A percentile compares a stretch with the other conserved stretches of the same genome.
Conservation (phyloP, 1,140 invertebrate species). For the Philotrypesis tridentata region DNA sequence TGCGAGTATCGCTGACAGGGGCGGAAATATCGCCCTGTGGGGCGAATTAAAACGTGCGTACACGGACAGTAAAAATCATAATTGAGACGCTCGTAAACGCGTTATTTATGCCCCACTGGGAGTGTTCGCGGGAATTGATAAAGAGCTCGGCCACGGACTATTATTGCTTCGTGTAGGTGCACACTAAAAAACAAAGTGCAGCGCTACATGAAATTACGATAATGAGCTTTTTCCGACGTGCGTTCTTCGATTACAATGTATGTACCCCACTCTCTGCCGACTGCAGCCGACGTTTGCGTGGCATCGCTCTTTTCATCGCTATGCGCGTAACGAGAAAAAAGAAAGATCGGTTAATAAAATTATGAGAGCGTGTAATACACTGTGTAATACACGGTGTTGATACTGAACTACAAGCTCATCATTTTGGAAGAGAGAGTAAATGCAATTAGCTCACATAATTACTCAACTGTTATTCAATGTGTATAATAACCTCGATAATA, state of each 20-base stretch:
- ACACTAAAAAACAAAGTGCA: not conserved
- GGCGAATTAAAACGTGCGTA: not conserved
- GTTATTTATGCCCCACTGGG: not conserved
- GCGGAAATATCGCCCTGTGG: not conserved
- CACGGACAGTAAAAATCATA: not conserved
- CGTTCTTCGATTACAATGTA: too few relatives aligned
- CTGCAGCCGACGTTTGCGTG: not conserved
- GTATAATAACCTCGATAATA: too few relatives aligned
- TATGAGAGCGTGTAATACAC: too few relatives aligned
- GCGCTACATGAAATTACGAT: not conserved
- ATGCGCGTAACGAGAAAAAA: too few relatives aligned
- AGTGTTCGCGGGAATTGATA: not conserved
- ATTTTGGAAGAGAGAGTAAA: too few relatives aligned
- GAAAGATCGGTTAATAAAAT: too few relatives aligned
- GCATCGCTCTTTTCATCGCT: too few relatives aligned
- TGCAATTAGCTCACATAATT: too few relatives aligned
- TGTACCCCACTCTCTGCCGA: not conserved
- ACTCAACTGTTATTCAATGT: too few relatives aligned
- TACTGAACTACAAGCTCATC: too few relatives aligned
- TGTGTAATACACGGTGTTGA: too few relatives aligned
- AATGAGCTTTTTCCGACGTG: not conserved
- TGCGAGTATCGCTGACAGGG: not conserved
- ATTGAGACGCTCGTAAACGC: conserved; percentile 4
- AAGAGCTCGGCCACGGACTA: not conserved
- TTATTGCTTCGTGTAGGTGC: not conserved